Percentiles rank a stretch among this genome's conserved stretches.
These are phyloP conservation scores for Scaptomyza flava DNA, from an alignment of 2,888 invertebrate genomes.

Conservation along the genomic window DNA sequence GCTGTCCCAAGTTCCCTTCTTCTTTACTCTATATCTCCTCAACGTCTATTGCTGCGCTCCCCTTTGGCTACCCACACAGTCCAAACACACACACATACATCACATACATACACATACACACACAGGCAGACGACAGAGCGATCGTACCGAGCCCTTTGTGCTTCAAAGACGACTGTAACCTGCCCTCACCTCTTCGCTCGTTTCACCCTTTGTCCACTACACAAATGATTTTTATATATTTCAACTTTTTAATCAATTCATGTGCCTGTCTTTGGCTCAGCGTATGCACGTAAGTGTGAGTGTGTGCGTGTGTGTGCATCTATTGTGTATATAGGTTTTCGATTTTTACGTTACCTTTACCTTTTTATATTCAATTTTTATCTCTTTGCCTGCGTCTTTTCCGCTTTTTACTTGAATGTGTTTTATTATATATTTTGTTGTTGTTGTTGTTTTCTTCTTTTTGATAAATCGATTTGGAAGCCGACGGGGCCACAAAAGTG, in stretches of 20 bases:
- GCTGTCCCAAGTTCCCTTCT: conserved; percentile 31
- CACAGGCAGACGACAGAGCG: conserved; percentile 6
- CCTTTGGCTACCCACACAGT: conserved; percentile 6
- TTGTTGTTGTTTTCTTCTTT: conserved; percentile 65
- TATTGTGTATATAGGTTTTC: conserved; percentile 75
- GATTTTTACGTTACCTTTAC: conserved; percentile 76
- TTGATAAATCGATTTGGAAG: conserved; percentile 80
- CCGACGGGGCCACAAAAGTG: conserved; percentile 79
- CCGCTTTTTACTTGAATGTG: conserved; percentile 60
- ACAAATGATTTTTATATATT: conserved; percentile 52
- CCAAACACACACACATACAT: not conserved
- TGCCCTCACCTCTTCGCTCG: not conserved
- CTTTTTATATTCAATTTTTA: conserved; percentile 78
- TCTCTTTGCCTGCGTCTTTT: conserved; percentile 79
- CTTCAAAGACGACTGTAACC: conserved; percentile 37
- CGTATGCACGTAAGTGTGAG: conserved; percentile 15
- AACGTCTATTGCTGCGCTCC: conserved; percentile 14
- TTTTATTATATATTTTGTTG: conserved; percentile 4
- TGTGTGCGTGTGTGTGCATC: conserved; percentile 64
- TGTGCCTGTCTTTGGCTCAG: conserved; percentile 46
- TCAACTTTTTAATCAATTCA: conserved; percentile 79
- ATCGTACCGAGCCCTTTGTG: conserved; percentile 62
- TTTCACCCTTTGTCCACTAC: conserved; percentile 23
- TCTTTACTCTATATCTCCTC: not conserved
- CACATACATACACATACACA: no score